Conservation (phyloP, 2,797 vertebrate species). For the Acipenser ruthenus region DNA sequence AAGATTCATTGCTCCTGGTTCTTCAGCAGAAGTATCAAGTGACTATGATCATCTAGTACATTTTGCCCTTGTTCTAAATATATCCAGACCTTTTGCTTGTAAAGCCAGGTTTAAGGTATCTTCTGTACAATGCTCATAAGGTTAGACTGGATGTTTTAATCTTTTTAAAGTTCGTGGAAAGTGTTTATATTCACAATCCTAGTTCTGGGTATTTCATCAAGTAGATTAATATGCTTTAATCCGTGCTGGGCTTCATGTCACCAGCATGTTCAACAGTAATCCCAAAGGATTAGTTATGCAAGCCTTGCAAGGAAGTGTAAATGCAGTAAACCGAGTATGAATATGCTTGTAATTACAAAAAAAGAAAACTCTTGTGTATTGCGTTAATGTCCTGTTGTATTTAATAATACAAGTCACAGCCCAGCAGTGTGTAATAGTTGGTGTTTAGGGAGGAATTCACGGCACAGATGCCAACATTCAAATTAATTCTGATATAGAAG, state of each 20-base stretch:
- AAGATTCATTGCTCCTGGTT: too few relatives aligned
- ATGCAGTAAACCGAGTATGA: neutral
- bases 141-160: neutral
- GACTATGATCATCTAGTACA: too few relatives aligned
- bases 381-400: neutral
- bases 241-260: neutral
- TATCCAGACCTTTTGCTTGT: too few relatives aligned
- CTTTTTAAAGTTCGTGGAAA: neutral
- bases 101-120: too few relatives aligned
- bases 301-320: neutral
- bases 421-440: too few relatives aligned
- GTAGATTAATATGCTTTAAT: neutral
- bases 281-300: slow-evolving; percentile 6
- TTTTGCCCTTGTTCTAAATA: too few relatives aligned
- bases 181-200: neutral
- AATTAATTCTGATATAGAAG: too few relatives aligned
- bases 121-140: too few relatives aligned
- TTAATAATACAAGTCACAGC: too few relatives aligned
- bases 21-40: too few relatives aligned
- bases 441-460: too few relatives aligned
- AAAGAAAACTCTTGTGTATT: neutral
- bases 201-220: slow-evolving; percentile 1
- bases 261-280: neutral
- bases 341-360: neutral
- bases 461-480: too few relatives aligned